phyloP scores from a whole-genome alignment of 2,113 vertebrate species.

The Pygoscelis antarcticus region DNA sequence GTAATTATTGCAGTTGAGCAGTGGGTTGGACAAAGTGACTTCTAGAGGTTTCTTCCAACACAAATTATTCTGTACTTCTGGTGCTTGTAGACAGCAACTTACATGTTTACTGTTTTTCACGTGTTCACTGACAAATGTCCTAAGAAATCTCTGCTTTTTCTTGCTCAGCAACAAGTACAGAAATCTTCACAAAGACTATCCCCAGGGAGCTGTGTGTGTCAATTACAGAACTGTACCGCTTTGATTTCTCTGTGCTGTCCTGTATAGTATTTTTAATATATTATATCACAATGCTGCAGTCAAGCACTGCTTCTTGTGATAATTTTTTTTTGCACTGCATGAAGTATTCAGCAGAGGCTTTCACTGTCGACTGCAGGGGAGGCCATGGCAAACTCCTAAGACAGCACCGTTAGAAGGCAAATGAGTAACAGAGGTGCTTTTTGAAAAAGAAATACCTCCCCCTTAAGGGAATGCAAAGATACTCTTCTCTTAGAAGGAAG shows the following conservation, averaged over 20 bases:
- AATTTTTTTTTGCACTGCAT: neutral
- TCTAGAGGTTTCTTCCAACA: neutral
- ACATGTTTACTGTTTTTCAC: neutral
- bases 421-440: neutral
- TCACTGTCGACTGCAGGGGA: accelerated
- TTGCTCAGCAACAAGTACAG: neutral
- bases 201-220: accelerated
- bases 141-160: neutral
- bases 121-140: neutral
- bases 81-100: neutral
- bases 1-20: neutral
- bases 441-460: neutral
- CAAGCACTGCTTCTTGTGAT: neutral
- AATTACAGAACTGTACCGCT: neutral
- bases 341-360: neutral
- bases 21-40: neutral
- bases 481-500: neutral
- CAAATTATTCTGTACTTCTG: neutral
- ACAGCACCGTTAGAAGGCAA: neutral
- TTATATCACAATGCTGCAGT: neutral
- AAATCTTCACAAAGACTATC: neutral
- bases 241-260: neutral
- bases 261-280: neutral
- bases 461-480: neutral
- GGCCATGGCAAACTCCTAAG: neutral